phyloP scores from a whole-genome alignment of 2,888 invertebrate species.

The Aricia artaxerxes region DNA sequence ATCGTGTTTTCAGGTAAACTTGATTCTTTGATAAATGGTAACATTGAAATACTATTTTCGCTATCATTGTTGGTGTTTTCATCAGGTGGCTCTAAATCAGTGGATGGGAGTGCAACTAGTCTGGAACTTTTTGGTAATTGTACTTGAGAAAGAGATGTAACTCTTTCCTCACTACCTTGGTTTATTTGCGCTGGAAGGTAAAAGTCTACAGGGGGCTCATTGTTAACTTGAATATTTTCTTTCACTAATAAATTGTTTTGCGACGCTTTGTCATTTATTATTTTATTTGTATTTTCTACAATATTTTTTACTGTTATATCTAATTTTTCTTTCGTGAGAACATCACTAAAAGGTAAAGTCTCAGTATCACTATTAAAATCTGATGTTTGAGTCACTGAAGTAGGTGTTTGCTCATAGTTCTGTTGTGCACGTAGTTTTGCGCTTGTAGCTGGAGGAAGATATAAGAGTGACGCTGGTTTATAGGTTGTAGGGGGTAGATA shows the following conservation, averaged over 20 bases:
- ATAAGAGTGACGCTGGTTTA: constrained; percentile 56
- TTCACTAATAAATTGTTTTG: constrained; percentile 49
- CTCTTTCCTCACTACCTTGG: constrained; percentile 57
- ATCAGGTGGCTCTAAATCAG: constrained; percentile 59
- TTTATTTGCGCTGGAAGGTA: constrained; percentile 50
- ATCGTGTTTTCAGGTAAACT: constrained; percentile 61
- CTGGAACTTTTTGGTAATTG: constrained; percentile 52
- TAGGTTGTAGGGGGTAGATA: constrained; percentile 63
- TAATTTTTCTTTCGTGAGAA: constrained; percentile 68
- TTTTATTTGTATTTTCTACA: constrained; percentile 63
- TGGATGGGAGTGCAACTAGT: constrained; percentile 55
- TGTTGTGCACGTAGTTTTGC: constrained; percentile 51
- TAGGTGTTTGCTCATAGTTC: constrained; percentile 51
- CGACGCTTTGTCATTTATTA: constrained; percentile 58
- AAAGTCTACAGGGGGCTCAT: constrained; percentile 45
- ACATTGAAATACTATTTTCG: constrained; percentile 56
- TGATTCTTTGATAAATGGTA: constrained; percentile 65
- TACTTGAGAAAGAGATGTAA: constrained; percentile 55
- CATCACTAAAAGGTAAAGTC: constrained; percentile 67
- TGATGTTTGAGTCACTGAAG: constrained; percentile 49
- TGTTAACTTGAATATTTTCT: constrained; percentile 32
- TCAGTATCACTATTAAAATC: constrained; percentile 51
- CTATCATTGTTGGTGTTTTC: constrained; percentile 46
- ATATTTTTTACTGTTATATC: constrained; percentile 67
- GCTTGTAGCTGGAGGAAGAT: constrained; percentile 57